phyloP scores from a whole-genome alignment of 2,888 invertebrate genomes.

The Siphlonurus alternatus region DNA sequence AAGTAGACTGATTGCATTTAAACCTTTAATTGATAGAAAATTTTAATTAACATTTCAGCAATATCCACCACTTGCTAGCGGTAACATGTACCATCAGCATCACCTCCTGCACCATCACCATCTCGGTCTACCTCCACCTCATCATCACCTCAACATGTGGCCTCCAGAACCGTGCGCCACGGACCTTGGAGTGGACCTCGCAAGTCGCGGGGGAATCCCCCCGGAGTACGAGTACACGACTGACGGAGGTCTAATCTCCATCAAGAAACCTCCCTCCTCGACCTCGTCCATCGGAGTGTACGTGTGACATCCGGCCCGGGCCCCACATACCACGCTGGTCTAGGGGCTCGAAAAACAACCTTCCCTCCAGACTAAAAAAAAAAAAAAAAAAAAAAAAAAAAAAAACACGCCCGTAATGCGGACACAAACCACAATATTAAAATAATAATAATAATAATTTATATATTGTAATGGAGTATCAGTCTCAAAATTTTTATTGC shows the following conservation, averaged over 20 bases:
- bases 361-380: background rate
- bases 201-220: background rate
- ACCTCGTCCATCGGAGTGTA: background rate
- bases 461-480: too few species aligned
- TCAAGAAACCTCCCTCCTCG: background rate
- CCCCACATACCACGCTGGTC: background rate
- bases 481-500: too few species aligned
- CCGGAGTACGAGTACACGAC: conserved; percentile 1
- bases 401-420: too few species aligned
- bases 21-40: too few species aligned
- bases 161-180: background rate
- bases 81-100: conserved; percentile 1
- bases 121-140: background rate
- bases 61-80: background rate
- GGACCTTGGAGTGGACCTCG: background rate
- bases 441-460: too few species aligned
- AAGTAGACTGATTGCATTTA: too few species aligned
- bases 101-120: conserved; percentile 1
- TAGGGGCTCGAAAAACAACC: background rate
- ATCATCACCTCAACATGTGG: background rate
- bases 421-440: too few species aligned
- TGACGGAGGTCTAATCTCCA: background rate
- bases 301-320: background rate
- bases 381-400: too few species aligned
- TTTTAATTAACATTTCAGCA: too few species aligned